phyloP scores from a whole-genome alignment of 2,888 invertebrate species.

The Herminia tarsipennalis region DNA sequence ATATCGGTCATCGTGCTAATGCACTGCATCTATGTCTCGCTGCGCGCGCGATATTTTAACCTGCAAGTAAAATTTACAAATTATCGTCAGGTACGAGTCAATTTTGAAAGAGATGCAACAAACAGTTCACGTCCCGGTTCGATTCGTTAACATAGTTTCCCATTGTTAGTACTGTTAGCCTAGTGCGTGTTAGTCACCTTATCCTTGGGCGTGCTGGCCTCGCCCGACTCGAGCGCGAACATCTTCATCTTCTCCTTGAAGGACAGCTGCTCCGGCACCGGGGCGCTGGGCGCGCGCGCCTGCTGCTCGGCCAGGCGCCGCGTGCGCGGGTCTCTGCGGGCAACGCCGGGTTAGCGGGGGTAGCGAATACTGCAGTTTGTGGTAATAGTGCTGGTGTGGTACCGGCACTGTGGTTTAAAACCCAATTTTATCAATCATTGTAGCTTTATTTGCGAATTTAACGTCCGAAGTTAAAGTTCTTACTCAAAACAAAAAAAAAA shows the following conservation, averaged over 20 bases:
- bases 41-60: conserved; percentile 98
- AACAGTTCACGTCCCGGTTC: no score
- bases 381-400: no score
- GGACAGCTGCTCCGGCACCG: conserved; percentile 96
- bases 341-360: no score
- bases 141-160: no score
- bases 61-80: conserved; percentile 55
- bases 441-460: no score
- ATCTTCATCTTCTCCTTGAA: conserved; percentile 99
- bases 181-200: conserved; percentile 78
- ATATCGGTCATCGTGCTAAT: conserved; percentile 47
- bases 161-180: conserved; percentile 5
- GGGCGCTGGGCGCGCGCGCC: conserved; percentile 87
- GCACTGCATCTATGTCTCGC: conserved; percentile 94
- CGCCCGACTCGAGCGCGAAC: conserved; percentile 99
- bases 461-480: no score
- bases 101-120: conserved; percentile 6
- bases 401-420: no score
- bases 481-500: no score
- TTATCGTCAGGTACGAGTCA: conserved; percentile 12
- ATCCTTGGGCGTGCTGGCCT: conserved; percentile 96
- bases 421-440: no score
- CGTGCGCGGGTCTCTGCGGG: conserved; percentile 94
- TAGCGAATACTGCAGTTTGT: no score
- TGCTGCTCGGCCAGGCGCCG: conserved; percentile 94